phyloP scores from a whole-genome alignment of 2,797 vertebrate species.

The Clarias fuscus region DNA sequence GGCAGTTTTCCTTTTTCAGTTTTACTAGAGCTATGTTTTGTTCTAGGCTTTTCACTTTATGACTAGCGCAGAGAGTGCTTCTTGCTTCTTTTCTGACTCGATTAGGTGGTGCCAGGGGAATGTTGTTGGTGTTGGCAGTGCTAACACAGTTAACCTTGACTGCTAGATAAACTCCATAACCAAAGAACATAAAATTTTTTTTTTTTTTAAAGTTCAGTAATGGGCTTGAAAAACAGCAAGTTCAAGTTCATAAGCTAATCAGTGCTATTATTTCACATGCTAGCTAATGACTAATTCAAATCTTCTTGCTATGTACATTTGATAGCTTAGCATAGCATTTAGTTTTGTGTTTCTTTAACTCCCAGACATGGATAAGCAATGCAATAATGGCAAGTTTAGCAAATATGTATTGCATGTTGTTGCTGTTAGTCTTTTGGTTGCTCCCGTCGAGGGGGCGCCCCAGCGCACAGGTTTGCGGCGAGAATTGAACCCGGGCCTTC shows the following conservation, averaged over 20 bases:
- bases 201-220: too few relatives aligned
- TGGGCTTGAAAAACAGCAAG: neutral
- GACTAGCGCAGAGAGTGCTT: neutral
- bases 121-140: conserved; percentile 5
- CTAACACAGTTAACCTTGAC: conserved; percentile 27
- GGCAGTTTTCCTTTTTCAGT: neutral
- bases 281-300: neutral
- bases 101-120: conserved; percentile 21
- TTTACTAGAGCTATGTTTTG: neutral
- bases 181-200: too few relatives aligned
- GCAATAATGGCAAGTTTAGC: neutral
- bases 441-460: too few relatives aligned
- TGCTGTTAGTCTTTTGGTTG: too few relatives aligned
- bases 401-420: neutral
- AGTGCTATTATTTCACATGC: neutral
- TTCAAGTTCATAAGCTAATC: neutral
- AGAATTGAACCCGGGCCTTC: too few relatives aligned
- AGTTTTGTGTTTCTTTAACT: neutral
- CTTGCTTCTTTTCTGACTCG: neutral
- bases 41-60: neutral
- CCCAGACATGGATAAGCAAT: too few relatives aligned
- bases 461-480: too few relatives aligned
- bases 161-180: conserved; percentile 9
- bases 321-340: neutral
- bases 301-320: neutral